These are phyloP conservation scores for Limonius californicus DNA, from an alignment of 1,140 invertebrate genomes.

Conservation along the genomic window DNA sequence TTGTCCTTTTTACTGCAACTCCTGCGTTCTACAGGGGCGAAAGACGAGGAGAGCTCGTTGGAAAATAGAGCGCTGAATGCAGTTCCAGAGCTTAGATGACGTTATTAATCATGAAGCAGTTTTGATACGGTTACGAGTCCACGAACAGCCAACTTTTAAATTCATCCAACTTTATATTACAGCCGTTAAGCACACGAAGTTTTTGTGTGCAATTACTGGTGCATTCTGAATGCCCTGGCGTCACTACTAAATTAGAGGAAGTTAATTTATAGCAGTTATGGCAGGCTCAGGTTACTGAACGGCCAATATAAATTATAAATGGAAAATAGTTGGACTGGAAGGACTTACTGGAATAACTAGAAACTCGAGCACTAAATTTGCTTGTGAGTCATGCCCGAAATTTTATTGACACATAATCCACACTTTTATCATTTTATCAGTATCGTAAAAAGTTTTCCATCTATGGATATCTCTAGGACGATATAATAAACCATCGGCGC, in stretches of 20 bases:
- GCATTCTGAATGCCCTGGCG: background rate
- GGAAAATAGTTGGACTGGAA: too few relatives aligned
- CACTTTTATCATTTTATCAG: too few relatives aligned
- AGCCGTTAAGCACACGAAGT: conserved; percentile 1
- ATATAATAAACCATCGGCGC: too few relatives aligned
- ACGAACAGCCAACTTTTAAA: conserved; percentile 4
- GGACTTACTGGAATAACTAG: too few relatives aligned
- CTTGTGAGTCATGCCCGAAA: too few relatives aligned
- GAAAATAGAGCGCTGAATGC: background rate
- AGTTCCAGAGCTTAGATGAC: conserved; percentile 2
- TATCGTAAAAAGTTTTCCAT: too few relatives aligned
- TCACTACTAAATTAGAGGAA: too few relatives aligned
- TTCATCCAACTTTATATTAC: conserved; percentile 4
- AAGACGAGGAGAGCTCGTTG: background rate
- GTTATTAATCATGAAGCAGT: conserved; percentile 9
- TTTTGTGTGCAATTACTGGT: conserved; percentile 1
- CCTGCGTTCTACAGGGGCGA: too few relatives aligned
- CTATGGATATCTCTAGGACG: too few relatives aligned
- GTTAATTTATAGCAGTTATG: background rate
- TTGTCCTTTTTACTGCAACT: background rate
- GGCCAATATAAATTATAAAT: background rate
- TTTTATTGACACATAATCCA: too few relatives aligned
- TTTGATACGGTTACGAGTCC: conserved; percentile 3
- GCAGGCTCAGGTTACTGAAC: background rate
- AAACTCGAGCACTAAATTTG: too few relatives aligned